Base-by-base conservation (phyloP, 1,140 invertebrate genomes). In the Galleria mellonella region DNA sequence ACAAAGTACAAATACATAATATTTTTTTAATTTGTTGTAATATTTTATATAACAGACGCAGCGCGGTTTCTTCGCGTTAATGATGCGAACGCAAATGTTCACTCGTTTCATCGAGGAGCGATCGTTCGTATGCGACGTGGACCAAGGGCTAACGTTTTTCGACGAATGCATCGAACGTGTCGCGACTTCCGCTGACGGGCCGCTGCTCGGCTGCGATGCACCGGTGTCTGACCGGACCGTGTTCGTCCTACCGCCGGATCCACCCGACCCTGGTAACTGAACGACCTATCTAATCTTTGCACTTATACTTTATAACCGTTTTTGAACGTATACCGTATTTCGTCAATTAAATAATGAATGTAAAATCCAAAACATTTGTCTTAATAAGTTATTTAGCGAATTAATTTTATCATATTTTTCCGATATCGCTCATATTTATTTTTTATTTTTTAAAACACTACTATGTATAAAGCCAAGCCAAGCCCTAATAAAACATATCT, bases 41-140 rank as follows among this genome's bases (percentile, higher is more conserved):
- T 11, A 40, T 28, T 43, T 82, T 52, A 51, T 83, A 35, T 94
- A 95, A 60, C 93, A 96, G 87, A 90, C 93, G 32, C 93, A 97
- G 72, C 92, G 95, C 32, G 95, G 96, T 79, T 99, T 99, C 87
- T 98, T 95, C 81, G 90, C 90, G 36, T 88, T 96, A 55, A 77
- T 98, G 62, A 93, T 97, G 84, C 93, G 92, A 70, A 99, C 98
- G 0, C 98, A 99, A 87, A 97, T 98, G 94, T 99, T 99, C 81
- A 98, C 96, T 47, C 92, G 97, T 32, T 99, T 99, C 83, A 99
- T 99, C 57, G 98, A 99, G 87, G 98, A 99, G 86, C 90, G 98
- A 29, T 98, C 97, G 62, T 99, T 99, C 87, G 96, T 99, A 0
- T 98, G 97, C 9, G 97, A 99, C 65, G 96, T 96, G 77, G 97